Evolutionary conservation across 1,140 invertebrate species (phyloP).

Genomic region (Capitella teleta): DNA sequence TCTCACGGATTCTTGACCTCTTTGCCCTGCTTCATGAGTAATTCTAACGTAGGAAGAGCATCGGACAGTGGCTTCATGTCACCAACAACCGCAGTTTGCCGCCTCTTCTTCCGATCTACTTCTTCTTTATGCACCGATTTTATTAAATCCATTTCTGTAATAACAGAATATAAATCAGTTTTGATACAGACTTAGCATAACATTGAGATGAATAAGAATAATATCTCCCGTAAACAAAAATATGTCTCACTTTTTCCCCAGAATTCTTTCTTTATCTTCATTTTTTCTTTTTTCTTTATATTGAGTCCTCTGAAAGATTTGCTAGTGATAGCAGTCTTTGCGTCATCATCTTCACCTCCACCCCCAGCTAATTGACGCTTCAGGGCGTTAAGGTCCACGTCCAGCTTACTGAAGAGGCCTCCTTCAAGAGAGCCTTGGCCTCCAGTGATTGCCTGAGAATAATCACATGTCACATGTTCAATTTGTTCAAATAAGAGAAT

Average conservation of each 20-base stretch:
- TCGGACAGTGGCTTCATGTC: constrained; percentile 28
- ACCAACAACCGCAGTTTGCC: constrained; percentile 28
- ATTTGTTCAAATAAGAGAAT: too few relatives aligned
- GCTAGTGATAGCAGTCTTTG: constrained; percentile 27
- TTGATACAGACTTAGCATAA: neutral
- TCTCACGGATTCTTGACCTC: neutral
- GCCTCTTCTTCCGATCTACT: constrained; percentile 26
- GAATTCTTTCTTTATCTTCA: constrained; percentile 25
- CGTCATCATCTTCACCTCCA: constrained; percentile 15
- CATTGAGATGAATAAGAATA: neutral
- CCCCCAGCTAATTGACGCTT: constrained; percentile 27
- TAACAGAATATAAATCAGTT: constrained; percentile 4
- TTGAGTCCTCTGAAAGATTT: constrained; percentile 28
- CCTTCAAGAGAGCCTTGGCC: too few relatives aligned
- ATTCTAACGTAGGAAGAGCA: constrained; percentile 30
- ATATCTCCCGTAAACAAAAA: neutral
- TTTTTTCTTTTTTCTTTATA: constrained; percentile 33
- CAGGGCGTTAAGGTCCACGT: constrained; percentile 13
- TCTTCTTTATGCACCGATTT: constrained; percentile 10
- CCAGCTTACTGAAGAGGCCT: constrained; percentile 15
- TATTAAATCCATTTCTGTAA: constrained; percentile 22
- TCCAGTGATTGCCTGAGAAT: too few relatives aligned
- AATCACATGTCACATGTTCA: too few relatives aligned
- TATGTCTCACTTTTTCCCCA: constrained; percentile 27
- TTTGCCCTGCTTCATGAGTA: constrained; percentile 22